phyloP scores from a whole-genome alignment of 2,888 invertebrate genomes.

The Erynnis tages region DNA sequence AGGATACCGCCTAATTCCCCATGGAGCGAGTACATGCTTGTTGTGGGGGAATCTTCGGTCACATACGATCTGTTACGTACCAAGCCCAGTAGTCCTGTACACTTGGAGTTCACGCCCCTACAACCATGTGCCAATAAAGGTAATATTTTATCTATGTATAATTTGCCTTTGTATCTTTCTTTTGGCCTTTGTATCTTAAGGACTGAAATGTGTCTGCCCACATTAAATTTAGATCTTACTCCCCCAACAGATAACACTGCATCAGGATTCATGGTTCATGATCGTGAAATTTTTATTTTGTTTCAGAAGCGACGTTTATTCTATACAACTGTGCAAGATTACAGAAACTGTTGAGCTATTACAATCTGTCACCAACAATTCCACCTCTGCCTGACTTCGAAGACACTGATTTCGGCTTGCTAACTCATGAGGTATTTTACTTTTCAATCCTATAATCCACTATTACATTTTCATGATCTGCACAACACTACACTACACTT shows the following conservation, averaged over 20 bases:
- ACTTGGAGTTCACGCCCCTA: conserved; percentile 70
- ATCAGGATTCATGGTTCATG: background rate
- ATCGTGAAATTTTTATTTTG: no score
- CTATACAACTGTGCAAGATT: conserved; percentile 90
- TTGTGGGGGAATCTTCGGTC: conserved; percentile 84
- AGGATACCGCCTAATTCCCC: conserved; percentile 69
- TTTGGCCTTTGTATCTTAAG: no score
- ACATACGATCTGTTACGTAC: conserved; percentile 86
- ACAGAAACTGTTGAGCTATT: conserved; percentile 76
- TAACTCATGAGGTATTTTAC: conserved; percentile 85
- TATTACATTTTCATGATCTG: no score
- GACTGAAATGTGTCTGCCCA: no score
- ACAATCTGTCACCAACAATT: conserved; percentile 83
- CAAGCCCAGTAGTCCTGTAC: conserved; percentile 82
- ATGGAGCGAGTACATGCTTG: conserved; percentile 79
- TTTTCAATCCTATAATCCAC: no score
- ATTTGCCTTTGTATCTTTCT: no score
- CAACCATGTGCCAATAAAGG: conserved; percentile 77
- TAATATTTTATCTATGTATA: no score
- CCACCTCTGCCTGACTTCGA: conserved; percentile 81
- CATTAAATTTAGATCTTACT: no score
- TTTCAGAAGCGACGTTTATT: conserved; percentile 86
- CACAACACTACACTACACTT: no score
- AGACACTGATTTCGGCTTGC: conserved; percentile 82
- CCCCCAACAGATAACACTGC: no score